Conservation (phyloP, 1,140 invertebrate species). For the Dendrolimus punctatus region DNA sequence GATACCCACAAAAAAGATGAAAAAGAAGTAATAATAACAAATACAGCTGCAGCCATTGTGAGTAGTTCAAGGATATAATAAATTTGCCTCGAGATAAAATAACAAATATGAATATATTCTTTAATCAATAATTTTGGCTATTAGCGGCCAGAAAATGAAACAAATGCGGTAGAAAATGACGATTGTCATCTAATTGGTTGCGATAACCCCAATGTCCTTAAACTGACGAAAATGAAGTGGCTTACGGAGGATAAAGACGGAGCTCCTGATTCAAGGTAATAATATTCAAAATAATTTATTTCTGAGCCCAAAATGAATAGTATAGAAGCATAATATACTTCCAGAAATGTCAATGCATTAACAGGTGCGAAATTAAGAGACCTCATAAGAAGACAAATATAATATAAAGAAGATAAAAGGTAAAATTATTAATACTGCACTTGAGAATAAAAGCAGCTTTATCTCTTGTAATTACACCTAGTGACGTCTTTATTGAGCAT, state of each 20-base stretch:
- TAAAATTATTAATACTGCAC: too few species aligned
- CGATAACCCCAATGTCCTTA: slow-evolving; percentile 40
- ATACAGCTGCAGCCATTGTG: slow-evolving; percentile 20
- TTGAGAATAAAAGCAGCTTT: too few species aligned
- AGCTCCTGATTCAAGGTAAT: slow-evolving; percentile 46
- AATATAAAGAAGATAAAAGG: too few species aligned
- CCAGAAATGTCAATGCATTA: slow-evolving; percentile 50
- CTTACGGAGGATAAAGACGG: slow-evolving; percentile 39
- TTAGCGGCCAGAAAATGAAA: not conserved
- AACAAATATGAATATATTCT: too few species aligned
- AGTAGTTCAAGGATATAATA: slow-evolving; percentile 4
- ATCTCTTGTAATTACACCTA: too few species aligned
- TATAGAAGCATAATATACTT: slow-evolving; percentile 35
- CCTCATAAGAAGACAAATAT: slow-evolving; percentile 13
- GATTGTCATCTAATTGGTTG: slow-evolving; percentile 11
- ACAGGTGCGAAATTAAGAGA: slow-evolving; percentile 41
- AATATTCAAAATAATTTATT: slow-evolving; percentile 5
- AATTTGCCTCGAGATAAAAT: too few species aligned
- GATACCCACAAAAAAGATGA: slow-evolving; percentile 28
- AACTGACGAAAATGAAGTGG: slow-evolving; percentile 62
- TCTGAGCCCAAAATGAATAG: slow-evolving; percentile 1
- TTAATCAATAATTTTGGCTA: too few species aligned
- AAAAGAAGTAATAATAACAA: slow-evolving; percentile 12
- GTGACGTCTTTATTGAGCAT: too few species aligned
- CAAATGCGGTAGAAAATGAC: slow-evolving; percentile 13